phyloP scores from a whole-genome alignment of 2,888 invertebrate species.

The Rapana venosa region DNA sequence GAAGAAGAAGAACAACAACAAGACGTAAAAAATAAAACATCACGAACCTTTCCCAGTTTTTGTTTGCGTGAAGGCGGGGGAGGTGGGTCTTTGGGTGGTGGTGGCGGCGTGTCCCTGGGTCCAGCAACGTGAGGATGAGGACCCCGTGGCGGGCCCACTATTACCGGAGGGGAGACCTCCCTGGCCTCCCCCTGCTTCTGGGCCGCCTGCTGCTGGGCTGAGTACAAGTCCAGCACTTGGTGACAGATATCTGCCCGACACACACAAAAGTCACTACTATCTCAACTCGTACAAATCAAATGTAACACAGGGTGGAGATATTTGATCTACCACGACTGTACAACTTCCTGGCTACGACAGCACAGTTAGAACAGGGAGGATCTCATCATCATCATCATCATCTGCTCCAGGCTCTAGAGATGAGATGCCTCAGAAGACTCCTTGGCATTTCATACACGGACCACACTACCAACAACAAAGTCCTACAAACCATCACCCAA shows the following conservation, averaged over 20 bases:
- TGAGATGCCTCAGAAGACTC: too few species aligned
- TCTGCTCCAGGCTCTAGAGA: neutral
- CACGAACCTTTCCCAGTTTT: neutral
- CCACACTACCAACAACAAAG: too few species aligned
- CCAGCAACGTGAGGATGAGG: slow-evolving; percentile 40
- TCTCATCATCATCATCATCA: too few species aligned
- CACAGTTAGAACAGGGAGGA: too few species aligned
- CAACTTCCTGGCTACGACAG: too few species aligned
- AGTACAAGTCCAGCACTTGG: slow-evolving; percentile 93
- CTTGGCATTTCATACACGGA: too few species aligned
- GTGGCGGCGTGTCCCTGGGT: slow-evolving; percentile 54
- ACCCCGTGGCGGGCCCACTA: slow-evolving; percentile 32
- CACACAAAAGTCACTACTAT: too few species aligned
- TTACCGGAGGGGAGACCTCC: slow-evolving; percentile 58
- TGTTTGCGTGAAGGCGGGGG: slow-evolving; percentile 11
- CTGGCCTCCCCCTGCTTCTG: slow-evolving; percentile 52
- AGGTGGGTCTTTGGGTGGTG: slow-evolving; percentile 55
- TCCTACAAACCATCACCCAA: too few species aligned
- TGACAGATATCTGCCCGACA: slow-evolving; percentile 90
- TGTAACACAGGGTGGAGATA: too few species aligned
- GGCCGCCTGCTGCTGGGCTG: slow-evolving; percentile 74
- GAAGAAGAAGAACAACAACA: neutral
- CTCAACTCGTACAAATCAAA: too few species aligned
- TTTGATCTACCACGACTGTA: too few species aligned
- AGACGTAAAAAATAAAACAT: neutral